Conservation (phyloP, 2,797 vertebrate species). For the Amblyopsis hoosieri region DNA sequence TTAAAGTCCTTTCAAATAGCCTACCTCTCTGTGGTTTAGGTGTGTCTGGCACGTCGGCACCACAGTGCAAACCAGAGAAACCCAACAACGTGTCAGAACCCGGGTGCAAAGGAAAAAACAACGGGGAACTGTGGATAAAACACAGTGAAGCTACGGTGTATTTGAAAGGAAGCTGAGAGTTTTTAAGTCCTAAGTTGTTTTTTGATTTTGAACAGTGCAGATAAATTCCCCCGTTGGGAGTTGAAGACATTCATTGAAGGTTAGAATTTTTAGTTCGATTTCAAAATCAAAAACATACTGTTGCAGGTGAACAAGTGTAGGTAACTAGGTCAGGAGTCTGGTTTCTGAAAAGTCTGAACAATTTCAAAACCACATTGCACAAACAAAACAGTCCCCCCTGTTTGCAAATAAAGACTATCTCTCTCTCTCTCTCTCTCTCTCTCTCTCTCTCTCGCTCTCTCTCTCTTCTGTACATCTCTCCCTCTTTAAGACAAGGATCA, state of each 20-base stretch:
- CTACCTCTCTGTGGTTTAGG: constrained; percentile 51
- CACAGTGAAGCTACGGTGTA: constrained; percentile 71
- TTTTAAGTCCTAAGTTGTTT: constrained; percentile 57
- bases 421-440: constrained; percentile 41
- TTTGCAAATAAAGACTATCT: constrained; percentile 96
- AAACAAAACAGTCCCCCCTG: constrained; percentile 85
- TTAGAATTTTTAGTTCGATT: constrained; percentile 64
- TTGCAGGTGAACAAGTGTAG: constrained; percentile 55
- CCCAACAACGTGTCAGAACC: constrained; percentile 34
- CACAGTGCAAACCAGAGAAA: constrained; percentile 72
- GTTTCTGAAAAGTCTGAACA: constrained; percentile 80
- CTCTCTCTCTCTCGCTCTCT: constrained; percentile 58
- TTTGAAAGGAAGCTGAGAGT: constrained; percentile 64
- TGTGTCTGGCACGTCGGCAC: constrained; percentile 64
- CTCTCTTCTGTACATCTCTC: constrained; percentile 79
- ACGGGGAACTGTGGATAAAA: constrained; percentile 46
- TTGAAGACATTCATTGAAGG: constrained; percentile 79
- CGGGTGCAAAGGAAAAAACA: constrained; percentile 21
- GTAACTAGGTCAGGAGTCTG: constrained; percentile 58
- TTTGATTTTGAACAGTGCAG: constrained; percentile 76
- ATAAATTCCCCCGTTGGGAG: constrained; percentile 74
- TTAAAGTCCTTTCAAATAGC: constrained; percentile 55
- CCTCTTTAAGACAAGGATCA: constrained; percentile 50
- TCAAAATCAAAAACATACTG: constrained; percentile 78
- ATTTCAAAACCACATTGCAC: constrained; percentile 85